Percentiles rank a stretch among this genome's conserved stretches.
phyloP scores from a whole-genome alignment of 1,140 invertebrate genomes.

The Berghia stephanieae region DNA sequence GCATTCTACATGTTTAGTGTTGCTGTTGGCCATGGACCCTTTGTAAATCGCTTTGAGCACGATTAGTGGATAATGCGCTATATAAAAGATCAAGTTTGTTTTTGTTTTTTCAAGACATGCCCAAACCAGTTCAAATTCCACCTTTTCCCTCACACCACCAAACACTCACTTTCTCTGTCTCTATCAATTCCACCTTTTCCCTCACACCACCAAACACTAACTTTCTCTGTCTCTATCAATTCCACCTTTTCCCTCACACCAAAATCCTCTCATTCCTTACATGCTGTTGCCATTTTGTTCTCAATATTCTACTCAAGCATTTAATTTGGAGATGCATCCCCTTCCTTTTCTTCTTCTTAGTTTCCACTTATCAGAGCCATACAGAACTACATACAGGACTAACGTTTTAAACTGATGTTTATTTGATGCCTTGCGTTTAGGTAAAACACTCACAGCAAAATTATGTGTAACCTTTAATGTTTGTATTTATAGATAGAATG shows the following conservation, averaged over 20 bases:
- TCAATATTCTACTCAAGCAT: background rate
- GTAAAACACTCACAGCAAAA: too few relatives aligned
- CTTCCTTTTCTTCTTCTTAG: background rate
- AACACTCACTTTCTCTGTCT: slow-evolving; percentile 5
- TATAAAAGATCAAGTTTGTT: too few relatives aligned
- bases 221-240: background rate
- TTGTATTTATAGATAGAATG: too few relatives aligned
- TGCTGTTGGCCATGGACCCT: too few relatives aligned
- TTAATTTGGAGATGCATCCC: too few relatives aligned
- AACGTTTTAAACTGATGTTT: background rate
- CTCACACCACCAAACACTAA: background rate
- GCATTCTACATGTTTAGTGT: too few relatives aligned
- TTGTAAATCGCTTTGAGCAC: too few relatives aligned
- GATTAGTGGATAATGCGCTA: too few relatives aligned
- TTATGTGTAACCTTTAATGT: too few relatives aligned
- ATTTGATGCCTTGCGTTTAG: background rate
- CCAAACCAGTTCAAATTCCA: too few relatives aligned
- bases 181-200: background rate
- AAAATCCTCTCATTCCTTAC: too few relatives aligned
- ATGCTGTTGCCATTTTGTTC: too few relatives aligned
- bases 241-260: background rate
- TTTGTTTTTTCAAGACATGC: background rate
- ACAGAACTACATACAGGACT: background rate
- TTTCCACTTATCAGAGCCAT: background rate
- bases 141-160: background rate